A percentile compares a stretch with the other conserved stretches of the same genome.
phyloP scores from a whole-genome alignment of 64 coral and sea anemone genomes.

The Pachyseris speciosa region DNA sequence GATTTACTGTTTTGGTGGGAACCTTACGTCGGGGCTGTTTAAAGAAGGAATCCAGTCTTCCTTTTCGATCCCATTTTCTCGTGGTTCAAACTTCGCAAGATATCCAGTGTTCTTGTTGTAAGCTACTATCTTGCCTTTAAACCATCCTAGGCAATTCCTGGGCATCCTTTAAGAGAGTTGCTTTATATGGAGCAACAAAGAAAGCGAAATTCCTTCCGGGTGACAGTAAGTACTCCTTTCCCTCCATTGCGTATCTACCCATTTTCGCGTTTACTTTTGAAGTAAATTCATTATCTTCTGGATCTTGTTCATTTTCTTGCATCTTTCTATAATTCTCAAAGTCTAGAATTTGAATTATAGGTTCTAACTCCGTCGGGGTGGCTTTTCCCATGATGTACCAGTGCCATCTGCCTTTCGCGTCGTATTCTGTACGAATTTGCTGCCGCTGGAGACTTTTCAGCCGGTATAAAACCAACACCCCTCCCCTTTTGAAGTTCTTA shows the following conservation, averaged over 20 bases:
- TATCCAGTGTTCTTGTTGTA: constrained; percentile 66
- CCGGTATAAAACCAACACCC: constrained; percentile 45
- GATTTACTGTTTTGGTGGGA: not conserved
- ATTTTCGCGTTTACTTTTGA: constrained; percentile 16
- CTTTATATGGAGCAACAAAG: constrained; percentile 55
- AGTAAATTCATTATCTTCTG: not conserved
- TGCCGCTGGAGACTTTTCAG: constrained; percentile 47
- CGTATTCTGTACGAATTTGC: constrained; percentile 36
- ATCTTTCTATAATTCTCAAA: constrained; percentile 34
- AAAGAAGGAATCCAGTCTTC: constrained; percentile 34
- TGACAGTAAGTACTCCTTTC: constrained; percentile 49
- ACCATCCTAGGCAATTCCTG: constrained; percentile 43
- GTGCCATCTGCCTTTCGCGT: constrained; percentile 14
- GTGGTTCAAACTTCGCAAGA: constrained; percentile 47
- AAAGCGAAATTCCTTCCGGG: constrained; percentile 44
- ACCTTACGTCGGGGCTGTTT: constrained; percentile 26
- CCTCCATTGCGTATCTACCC: constrained; percentile 52
- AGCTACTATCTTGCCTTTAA: constrained; percentile 9
- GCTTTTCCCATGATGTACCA: not conserved
- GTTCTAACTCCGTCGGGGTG: constrained; percentile 17
- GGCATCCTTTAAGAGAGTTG: constrained; percentile 16
- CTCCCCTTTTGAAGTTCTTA: constrained; percentile 62
- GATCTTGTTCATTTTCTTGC: constrained; percentile 26
- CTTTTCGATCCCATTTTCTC: constrained; percentile 15
- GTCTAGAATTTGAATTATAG: constrained; percentile 31